Percentiles rank a stretch among this genome's conserved stretches.
phyloP scores from a whole-genome alignment of 1,140 invertebrate species.

The Drosophila triauraria region DNA sequence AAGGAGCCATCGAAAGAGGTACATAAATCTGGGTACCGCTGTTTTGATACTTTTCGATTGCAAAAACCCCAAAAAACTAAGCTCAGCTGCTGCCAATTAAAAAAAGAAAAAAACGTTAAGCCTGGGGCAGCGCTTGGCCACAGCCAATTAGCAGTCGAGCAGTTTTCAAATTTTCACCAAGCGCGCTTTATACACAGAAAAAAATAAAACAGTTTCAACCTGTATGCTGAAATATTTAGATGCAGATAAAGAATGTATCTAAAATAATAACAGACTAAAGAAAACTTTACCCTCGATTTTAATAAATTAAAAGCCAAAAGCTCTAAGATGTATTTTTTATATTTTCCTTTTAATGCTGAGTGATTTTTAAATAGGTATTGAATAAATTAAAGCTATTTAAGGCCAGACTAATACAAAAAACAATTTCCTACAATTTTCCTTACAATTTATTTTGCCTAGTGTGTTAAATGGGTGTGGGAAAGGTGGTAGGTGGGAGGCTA shows the following conservation, averaged over 20 bases:
- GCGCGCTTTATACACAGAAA: slow-evolving; percentile 9
- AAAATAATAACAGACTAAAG: too few relatives aligned
- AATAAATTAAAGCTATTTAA: too few relatives aligned
- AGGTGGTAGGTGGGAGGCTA: not conserved
- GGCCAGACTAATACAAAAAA: too few relatives aligned
- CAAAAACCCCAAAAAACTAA: slow-evolving; percentile 15
- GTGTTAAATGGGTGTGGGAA: not conserved
- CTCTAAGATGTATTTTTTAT: too few relatives aligned
- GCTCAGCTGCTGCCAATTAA: slow-evolving; percentile 58
- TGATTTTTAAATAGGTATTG: too few relatives aligned
- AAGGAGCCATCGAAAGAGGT: not conserved
- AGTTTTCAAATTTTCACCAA: slow-evolving; percentile 66
- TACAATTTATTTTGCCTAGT: not conserved
- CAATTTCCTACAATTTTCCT: too few relatives aligned
- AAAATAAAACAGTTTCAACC: not conserved
- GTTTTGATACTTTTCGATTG: slow-evolving; percentile 17
- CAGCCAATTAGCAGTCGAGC: slow-evolving; percentile 78
- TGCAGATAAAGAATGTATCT: too few relatives aligned
- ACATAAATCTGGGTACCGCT: not conserved
- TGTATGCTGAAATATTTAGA: not conserved
- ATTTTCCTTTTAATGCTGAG: too few relatives aligned
- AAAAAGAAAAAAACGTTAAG: slow-evolving; percentile 34
- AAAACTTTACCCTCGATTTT: too few relatives aligned
- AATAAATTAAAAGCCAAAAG: too few relatives aligned
- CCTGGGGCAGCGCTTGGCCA: slow-evolving; percentile 31